These are phyloP conservation scores for Galemys pyrenaicus DNA, from an alignment of 2,113 vertebrate genomes.

Conservation along the genomic window DNA sequence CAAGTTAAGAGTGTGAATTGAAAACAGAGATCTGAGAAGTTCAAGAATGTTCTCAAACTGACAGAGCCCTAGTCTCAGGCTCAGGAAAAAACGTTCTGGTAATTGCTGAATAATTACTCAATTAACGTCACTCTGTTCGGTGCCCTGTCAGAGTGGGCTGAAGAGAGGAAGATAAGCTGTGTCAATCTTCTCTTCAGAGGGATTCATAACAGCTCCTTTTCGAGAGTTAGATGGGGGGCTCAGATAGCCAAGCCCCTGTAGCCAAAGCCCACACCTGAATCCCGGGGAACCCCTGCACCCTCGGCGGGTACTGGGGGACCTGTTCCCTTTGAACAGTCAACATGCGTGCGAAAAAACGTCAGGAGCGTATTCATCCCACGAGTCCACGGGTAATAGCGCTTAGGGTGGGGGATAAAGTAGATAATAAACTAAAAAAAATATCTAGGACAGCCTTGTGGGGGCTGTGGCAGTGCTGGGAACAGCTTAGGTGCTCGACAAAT, in stretches of 20 bases:
- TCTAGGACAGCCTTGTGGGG: background rate
- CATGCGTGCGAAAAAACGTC: background rate
- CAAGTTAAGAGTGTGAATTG: slow-evolving; percentile 54
- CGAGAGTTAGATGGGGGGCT: background rate
- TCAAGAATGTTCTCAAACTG: slow-evolving; percentile 59
- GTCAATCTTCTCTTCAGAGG: slow-evolving; percentile 5
- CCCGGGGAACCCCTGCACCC: background rate
- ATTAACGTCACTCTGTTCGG: slow-evolving; percentile 60
- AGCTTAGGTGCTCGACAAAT: background rate
- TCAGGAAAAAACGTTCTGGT: slow-evolving; percentile 32
- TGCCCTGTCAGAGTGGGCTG: slow-evolving; percentile 44
- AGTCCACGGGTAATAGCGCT: background rate
- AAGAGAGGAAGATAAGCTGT: background rate
- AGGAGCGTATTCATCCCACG: background rate
- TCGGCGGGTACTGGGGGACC: background rate
- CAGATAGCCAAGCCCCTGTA: background rate
- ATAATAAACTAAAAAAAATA: background rate
- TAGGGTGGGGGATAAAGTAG: background rate
- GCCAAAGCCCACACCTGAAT: background rate
- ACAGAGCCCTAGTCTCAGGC: slow-evolving; percentile 29
- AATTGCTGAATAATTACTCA: slow-evolving; percentile 66
- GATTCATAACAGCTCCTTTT: background rate
- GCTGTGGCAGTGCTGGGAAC: background rate
- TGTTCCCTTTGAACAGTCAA: background rate
- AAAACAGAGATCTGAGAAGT: slow-evolving; percentile 39